A percentile compares a stretch with the other conserved stretches of the same genome.
Conservation (phyloP, 1,140 invertebrate genomes). For the Gyrodactylus salaris region DNA sequence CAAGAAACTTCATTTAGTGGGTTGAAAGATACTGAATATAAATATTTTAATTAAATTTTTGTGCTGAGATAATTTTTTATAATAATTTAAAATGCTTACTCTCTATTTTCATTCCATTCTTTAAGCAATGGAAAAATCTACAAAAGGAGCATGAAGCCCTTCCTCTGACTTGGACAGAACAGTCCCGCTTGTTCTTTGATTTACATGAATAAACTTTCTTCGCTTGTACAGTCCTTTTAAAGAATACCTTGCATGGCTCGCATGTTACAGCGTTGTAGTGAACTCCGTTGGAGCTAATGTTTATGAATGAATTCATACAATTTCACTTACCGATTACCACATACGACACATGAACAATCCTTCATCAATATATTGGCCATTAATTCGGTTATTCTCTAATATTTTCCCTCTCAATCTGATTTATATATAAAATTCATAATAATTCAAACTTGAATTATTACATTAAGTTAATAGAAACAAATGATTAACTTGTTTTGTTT, state of each 20-base stretch:
- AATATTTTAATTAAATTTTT: not conserved
- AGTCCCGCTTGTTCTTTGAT: constrained; percentile 15
- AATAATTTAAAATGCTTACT: no score
- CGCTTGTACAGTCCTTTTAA: constrained; percentile 19
- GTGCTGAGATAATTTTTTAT: no score
- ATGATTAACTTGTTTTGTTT: no score
- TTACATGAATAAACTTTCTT: constrained; percentile 18
- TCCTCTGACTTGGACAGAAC: constrained; percentile 17
- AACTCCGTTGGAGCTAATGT: constrained; percentile 12
- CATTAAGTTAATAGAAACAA: no score
- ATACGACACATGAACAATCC: no score
- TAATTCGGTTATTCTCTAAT: no score
- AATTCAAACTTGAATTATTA: no score
- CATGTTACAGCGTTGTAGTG: constrained; percentile 21
- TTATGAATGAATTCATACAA: not conserved
- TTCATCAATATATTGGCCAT: no score
- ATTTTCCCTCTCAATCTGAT: no score
- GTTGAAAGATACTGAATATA: not conserved
- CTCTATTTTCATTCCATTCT: not conserved
- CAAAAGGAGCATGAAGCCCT: constrained; percentile 13
- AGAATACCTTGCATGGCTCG: constrained; percentile 22
- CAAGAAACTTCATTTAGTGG: no score
- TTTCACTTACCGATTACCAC: not conserved
- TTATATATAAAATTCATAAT: no score
- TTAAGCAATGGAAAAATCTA: not conserved